Conservation (phyloP, 2,888 invertebrate species). For the Sericinus montela region DNA sequence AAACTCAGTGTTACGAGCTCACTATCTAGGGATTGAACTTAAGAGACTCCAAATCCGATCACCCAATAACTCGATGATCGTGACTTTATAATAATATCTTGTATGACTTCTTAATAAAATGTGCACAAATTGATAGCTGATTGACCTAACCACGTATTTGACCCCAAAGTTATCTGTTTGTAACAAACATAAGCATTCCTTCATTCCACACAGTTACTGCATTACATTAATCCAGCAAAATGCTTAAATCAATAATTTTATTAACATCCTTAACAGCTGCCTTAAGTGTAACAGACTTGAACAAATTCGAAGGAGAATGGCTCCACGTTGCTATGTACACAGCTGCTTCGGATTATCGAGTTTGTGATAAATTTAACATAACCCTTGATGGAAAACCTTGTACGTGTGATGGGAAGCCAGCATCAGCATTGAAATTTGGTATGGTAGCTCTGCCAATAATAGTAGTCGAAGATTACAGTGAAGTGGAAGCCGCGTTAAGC, state of each 20-base stretch:
- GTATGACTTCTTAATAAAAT: too few species aligned
- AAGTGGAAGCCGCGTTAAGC: conserved; percentile 1
- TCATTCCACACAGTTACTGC: too few species aligned
- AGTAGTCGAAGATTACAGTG: conserved; percentile 5
- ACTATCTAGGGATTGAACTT: too few species aligned
- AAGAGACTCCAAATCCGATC: too few species aligned
- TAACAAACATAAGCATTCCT: too few species aligned
- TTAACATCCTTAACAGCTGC: not conserved
- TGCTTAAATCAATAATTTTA: not conserved
- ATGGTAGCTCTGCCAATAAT: conserved; percentile 8
- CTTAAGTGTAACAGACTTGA: not conserved
- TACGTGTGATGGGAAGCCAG: conserved; percentile 5
- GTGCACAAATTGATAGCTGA: too few species aligned
- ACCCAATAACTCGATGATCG: too few species aligned
- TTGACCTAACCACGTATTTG: too few species aligned
- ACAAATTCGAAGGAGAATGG: conserved; percentile 14
- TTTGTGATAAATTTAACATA: conserved; percentile 8
- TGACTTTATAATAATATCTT: too few species aligned
- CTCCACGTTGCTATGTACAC: conserved; percentile 10
- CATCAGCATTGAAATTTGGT: conserved; percentile 8
- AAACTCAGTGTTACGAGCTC: too few species aligned
- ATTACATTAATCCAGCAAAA: not conserved
- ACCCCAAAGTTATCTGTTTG: too few species aligned
- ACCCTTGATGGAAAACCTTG: conserved; percentile 9
- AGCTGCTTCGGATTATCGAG: conserved; percentile 1